phyloP scores from a whole-genome alignment of 2,797 vertebrate species.

The Podarcis lilfordi region DNA sequence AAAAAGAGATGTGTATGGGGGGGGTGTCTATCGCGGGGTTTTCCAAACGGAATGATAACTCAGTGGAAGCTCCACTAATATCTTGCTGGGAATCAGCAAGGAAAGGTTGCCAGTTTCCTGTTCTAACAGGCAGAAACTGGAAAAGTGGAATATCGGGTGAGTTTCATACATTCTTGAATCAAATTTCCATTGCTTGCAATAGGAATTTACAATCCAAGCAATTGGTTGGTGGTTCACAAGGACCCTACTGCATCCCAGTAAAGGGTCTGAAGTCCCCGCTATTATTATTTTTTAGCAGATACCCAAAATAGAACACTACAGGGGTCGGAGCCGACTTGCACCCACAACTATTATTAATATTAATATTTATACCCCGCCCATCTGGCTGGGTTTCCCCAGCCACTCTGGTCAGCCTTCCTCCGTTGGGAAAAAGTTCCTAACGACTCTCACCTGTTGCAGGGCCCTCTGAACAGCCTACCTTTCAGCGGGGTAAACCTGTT shows the following conservation, averaged over 20 bases:
- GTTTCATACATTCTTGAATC: neutral
- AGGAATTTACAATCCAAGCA: neutral
- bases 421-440: too few relatives aligned
- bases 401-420: too few relatives aligned
- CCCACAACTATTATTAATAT: neutral
- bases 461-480: too few relatives aligned
- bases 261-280: neutral
- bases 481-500: too few relatives aligned
- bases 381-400: too few relatives aligned
- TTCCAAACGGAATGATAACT: neutral
- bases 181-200: neutral
- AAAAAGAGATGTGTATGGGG: too few relatives aligned
- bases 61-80: neutral
- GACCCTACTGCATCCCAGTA: neutral
- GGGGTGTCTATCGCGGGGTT: too few relatives aligned
- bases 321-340: neutral
- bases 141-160: neutral
- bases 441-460: too few relatives aligned
- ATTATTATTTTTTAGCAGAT: too few relatives aligned
- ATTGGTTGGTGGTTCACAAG: neutral
- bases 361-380: too few relatives aligned
- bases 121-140: neutral
- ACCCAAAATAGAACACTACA: neutral
- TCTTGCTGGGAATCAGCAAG: neutral
- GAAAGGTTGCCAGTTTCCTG: neutral